phyloP scores from a whole-genome alignment of 2,113 vertebrate species.

The Vimba vimba region DNA sequence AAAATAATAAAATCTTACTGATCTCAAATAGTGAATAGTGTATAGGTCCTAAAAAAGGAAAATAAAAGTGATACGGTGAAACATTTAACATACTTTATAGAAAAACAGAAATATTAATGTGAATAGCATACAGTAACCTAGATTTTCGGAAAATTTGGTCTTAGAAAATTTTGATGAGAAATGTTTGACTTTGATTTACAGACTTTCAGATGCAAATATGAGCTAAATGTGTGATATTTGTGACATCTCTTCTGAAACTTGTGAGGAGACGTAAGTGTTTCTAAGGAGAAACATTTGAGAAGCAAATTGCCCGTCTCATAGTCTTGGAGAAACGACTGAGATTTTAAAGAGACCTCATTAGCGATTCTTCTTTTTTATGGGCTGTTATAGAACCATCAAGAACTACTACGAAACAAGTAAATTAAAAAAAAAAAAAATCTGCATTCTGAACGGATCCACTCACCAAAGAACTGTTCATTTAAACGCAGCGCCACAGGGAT shows the following conservation, averaged over 20 bases:
- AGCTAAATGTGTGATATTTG: not conserved
- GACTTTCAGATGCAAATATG: no score
- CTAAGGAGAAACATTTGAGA: not conserved
- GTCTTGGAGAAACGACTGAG: not conserved
- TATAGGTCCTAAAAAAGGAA: not conserved
- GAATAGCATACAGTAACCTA: not conserved
- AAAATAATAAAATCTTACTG: not conserved
- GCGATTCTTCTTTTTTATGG: not conserved
- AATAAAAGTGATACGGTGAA: no score
- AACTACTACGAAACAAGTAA: not conserved
- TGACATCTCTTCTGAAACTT: not conserved
- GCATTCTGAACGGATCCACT: not conserved
- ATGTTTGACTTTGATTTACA: not conserved
- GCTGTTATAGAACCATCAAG: not conserved
- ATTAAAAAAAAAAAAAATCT: no score
- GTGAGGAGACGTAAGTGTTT: not conserved
- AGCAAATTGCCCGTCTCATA: no score
- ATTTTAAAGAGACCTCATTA: constrained; percentile 4
- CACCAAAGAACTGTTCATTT: not conserved
- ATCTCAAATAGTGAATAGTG: not conserved
- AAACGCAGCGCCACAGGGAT: not conserved
- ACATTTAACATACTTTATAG: not conserved
- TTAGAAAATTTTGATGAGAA: not conserved
- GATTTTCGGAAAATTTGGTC: not conserved
- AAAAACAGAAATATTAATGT: not conserved